These are phyloP conservation scores for Xestia rhomboidea DNA, from an alignment of 2,888 invertebrate species.

Conservation along the genomic window DNA sequence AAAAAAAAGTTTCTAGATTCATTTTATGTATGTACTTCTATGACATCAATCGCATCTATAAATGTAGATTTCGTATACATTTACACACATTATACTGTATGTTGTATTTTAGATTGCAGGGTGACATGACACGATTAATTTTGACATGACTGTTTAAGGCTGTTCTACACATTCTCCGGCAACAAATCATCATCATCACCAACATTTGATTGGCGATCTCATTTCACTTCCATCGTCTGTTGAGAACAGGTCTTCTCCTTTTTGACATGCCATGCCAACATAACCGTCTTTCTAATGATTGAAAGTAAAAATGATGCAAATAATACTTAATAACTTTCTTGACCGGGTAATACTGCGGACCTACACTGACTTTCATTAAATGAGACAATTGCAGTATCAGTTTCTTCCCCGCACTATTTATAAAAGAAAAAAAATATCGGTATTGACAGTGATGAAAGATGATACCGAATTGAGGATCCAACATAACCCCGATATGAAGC, in stretches of 20 bases:
- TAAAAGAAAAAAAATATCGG: neutral
- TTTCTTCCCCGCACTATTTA: neutral
- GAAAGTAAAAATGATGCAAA: neutral
- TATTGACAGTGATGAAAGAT: neutral
- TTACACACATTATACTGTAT: slow-evolving; percentile 54
- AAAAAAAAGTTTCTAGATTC: slow-evolving; percentile 46
- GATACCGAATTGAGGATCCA: neutral
- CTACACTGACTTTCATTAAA: neutral
- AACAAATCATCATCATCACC: neutral
- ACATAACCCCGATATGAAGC: neutral
- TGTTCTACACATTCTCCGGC: neutral
- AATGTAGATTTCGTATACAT: slow-evolving; percentile 71
- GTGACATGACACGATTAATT: slow-evolving; percentile 56
- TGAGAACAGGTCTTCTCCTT: too few relatives aligned
- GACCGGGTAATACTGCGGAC: neutral
- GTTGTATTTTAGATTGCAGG: slow-evolving; percentile 58
- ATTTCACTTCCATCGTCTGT: neutral
- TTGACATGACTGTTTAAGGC: slow-evolving; percentile 17
- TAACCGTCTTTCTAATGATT: neutral
- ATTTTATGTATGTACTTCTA: slow-evolving; percentile 64
- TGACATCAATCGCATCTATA: slow-evolving; percentile 81
- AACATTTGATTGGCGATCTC: fast-evolving
- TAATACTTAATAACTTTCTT: neutral
- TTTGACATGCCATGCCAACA: neutral
- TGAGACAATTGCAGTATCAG: neutral